Percentiles rank a stretch among this genome's conserved stretches.
Evolutionary conservation across 2,113 vertebrate species (phyloP).

Genomic region (Sprattus sprattus): DNA sequence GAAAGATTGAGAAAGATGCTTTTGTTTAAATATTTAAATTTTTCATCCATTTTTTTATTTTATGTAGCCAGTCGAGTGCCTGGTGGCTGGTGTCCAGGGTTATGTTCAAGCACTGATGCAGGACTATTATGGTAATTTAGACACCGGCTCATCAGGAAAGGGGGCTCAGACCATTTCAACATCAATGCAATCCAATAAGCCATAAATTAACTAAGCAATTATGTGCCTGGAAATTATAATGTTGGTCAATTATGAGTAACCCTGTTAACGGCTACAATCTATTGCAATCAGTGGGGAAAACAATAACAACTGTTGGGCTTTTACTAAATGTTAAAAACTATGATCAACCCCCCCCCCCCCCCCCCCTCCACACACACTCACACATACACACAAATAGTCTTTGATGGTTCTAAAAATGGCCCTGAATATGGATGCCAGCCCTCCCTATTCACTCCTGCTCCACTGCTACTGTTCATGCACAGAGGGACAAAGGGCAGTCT

Average conservation of each 20-base stretch:
- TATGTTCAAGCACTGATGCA: background rate
- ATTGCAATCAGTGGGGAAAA: background rate
- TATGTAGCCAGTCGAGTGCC: background rate
- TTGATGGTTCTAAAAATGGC: conserved; percentile 33
- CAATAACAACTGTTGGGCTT: background rate
- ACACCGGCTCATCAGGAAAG: background rate
- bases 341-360: background rate
- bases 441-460: conserved; percentile 3
- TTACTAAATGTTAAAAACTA: background rate
- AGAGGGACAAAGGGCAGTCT: conserved; percentile 30
- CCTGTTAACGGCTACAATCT: background rate
- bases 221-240: background rate
- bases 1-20: background rate
- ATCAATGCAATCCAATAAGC: background rate
- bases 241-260: background rate
- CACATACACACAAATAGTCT: conserved; percentile 21
- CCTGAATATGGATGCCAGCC: conserved; percentile 26
- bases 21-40: background rate
- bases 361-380: background rate
- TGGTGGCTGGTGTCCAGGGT: background rate
- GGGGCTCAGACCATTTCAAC: background rate
- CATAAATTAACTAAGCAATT: background rate
- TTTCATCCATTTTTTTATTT: background rate
- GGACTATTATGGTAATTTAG: background rate
- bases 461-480: background rate